A percentile compares a stretch with the other conserved stretches of the same genome.
phyloP scores from a whole-genome alignment of 2,113 vertebrate genomes.

The Egretta garzetta region DNA sequence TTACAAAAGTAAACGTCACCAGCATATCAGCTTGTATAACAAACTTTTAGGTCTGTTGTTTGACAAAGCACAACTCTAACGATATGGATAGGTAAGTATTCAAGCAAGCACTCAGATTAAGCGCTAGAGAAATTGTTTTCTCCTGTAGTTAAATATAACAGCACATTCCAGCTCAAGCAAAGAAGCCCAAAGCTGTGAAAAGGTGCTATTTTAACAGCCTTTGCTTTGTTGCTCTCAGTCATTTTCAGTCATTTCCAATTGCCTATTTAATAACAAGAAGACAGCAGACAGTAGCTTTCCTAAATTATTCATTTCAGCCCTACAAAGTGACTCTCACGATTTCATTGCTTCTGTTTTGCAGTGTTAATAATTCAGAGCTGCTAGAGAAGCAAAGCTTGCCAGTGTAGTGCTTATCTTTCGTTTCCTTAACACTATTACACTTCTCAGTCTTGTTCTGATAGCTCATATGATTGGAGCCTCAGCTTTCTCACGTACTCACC shows the following conservation, averaged over 20 bases:
- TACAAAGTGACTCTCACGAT: slow-evolving; percentile 21
- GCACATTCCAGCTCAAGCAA: neutral
- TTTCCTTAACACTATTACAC: neutral
- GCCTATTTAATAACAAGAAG: slow-evolving; percentile 17
- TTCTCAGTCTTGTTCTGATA: neutral
- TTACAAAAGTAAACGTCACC: neutral
- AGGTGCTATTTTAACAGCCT: neutral
- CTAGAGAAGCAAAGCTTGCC: neutral
- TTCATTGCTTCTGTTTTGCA: neutral
- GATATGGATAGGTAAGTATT: neutral
- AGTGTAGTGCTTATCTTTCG: neutral
- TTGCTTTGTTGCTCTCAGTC: neutral
- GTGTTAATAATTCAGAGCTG: slow-evolving; percentile 61
- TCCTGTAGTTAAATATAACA: neutral
- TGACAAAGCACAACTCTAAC: neutral
- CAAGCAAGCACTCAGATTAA: neutral
- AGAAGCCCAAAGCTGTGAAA: neutral
- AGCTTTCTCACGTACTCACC: neutral
- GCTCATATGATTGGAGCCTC: neutral
- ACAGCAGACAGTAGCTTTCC: neutral
- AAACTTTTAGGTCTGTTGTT: neutral
- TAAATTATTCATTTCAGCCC: slow-evolving; percentile 57
- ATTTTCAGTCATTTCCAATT: slow-evolving; percentile 8
- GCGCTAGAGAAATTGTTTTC: neutral
- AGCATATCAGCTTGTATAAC: accelerated